Evolutionary conservation across 1,140 invertebrate species (phyloP), one percentile per base, ranked within the genome.

Genomic region (Microplitis demolitor): DNA sequence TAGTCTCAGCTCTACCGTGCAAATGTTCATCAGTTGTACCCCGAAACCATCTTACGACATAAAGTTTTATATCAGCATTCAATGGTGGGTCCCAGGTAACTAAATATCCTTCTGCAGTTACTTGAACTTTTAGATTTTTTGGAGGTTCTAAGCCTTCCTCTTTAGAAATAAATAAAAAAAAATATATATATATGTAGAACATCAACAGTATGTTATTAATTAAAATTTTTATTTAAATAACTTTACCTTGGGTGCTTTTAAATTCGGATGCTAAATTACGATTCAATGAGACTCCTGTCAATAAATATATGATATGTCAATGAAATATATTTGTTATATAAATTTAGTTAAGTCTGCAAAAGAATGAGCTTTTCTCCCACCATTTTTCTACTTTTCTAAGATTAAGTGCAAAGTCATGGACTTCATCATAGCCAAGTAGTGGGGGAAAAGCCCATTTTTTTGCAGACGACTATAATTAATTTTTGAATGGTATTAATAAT

Each of bases 51-150:
- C 88, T 88, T 0, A 93, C 89, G 0, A 87, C 85, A 69, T 93
- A 93, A 2, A 87, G 76, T 66, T 89, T 87, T 4, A 93, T 80
- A 45, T 86, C 88, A 0, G 91, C 91, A 69, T 88, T 84, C 13
- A 84, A 81, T 0, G 94, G 93, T 16, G 92, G 89, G 62, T 91
- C 88, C 94, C 94, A 96, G 33, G 90, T 90, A 2, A 95, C 89
- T 9, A 92, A 83, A 81, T 90, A 91, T n/a, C 92, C 93, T 72
- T 92, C 89, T 8, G 83, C 84, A 0, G 89, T 89, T 14, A 88
- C 84, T 53, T 88, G 87, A 4, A 93, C 90, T 50, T 88, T 89
- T 4, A 95, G 85, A 84, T 94, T 93, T 56, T 86, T 79, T 0
- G 93, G 93, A 4, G 91, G 88, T 3, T 90, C 89, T 75, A 92